These are phyloP conservation scores for Eurois occulta DNA, from an alignment of 2,888 invertebrate genomes.

Conservation along the genomic window DNA sequence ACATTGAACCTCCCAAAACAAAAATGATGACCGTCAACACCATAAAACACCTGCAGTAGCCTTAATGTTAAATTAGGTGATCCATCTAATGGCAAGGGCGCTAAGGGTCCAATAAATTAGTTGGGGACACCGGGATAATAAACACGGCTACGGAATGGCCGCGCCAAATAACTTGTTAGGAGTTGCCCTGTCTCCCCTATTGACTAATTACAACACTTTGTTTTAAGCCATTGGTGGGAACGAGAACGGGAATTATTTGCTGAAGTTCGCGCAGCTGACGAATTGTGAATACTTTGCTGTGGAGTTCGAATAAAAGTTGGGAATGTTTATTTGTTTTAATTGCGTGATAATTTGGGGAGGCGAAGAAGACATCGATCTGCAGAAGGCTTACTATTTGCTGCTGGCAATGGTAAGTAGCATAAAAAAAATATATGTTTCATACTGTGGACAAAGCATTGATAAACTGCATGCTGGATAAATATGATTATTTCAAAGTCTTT, in stretches of 20 bases:
- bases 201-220: constrained; percentile 88
- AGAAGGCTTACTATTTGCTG: background rate
- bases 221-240: constrained; percentile 73
- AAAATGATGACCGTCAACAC: constrained; percentile 78
- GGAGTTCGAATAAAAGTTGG: constrained; percentile 27
- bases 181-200: constrained; percentile 83
- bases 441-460: no score
- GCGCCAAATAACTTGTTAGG: constrained; percentile 87
- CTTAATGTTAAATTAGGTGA: constrained; percentile 89
- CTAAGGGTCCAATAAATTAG: constrained; percentile 88
- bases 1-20: constrained; percentile 55
- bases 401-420: background rate
- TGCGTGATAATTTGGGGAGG: constrained; percentile 35
- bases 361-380: background rate
- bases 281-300: constrained; percentile 45
- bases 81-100: constrained; percentile 87
- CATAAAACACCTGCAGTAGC: constrained; percentile 73
- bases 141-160: constrained; percentile 85
- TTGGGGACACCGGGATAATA: constrained; percentile 89
- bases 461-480: no score
- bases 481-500: no score
- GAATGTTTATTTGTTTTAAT: constrained; percentile 42
- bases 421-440: background rate
- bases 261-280: constrained; percentile 63
- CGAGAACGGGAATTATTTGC: constrained; percentile 54